Percentiles rank a stretch among this genome's conserved stretches.
phyloP scores from a whole-genome alignment of 2,888 invertebrate species.

The Hoplodrina ambigua region DNA sequence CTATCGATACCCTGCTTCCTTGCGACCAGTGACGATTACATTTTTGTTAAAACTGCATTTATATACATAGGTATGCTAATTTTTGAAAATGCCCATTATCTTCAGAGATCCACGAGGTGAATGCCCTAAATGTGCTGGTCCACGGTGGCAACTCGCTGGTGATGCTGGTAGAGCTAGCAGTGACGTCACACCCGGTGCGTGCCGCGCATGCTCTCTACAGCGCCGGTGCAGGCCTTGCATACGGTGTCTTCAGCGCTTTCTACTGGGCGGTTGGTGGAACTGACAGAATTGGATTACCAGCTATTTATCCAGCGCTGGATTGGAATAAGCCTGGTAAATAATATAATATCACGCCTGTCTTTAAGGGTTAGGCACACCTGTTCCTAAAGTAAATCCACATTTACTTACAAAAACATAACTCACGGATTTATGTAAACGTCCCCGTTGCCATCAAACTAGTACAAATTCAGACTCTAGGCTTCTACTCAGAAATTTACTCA shows the following conservation, averaged over 20 bases:
- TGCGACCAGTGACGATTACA: not conserved
- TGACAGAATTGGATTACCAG: slow-evolving; percentile 89
- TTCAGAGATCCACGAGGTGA: slow-evolving; percentile 91
- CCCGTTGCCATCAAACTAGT: no score
- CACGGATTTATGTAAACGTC: no score
- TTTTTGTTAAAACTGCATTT: not conserved
- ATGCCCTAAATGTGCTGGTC: slow-evolving; percentile 92
- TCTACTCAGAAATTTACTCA: no score
- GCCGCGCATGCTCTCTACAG: slow-evolving; percentile 92
- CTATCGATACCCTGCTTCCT: not conserved
- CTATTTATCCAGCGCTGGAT: slow-evolving; percentile 94
- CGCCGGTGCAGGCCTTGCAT: slow-evolving; percentile 90
- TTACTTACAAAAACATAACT: no score
- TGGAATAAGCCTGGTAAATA: slow-evolving; percentile 92
- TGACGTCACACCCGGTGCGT: slow-evolving; percentile 93
- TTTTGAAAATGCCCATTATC: not conserved
- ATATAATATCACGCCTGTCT: not conserved
- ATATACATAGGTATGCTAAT: no score
- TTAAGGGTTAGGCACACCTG: not conserved
- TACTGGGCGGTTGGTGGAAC: slow-evolving; percentile 88
- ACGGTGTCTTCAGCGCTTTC: slow-evolving; percentile 87
- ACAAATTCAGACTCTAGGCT: no score
- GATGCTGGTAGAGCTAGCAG: slow-evolving; percentile 93
- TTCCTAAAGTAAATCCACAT: no score
- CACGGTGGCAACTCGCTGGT: slow-evolving; percentile 94